Evolutionary conservation across 2,888 invertebrate species (phyloP), one percentile per base, ranked within the genome.

Genomic region (Harpalus rubripes): DNA sequence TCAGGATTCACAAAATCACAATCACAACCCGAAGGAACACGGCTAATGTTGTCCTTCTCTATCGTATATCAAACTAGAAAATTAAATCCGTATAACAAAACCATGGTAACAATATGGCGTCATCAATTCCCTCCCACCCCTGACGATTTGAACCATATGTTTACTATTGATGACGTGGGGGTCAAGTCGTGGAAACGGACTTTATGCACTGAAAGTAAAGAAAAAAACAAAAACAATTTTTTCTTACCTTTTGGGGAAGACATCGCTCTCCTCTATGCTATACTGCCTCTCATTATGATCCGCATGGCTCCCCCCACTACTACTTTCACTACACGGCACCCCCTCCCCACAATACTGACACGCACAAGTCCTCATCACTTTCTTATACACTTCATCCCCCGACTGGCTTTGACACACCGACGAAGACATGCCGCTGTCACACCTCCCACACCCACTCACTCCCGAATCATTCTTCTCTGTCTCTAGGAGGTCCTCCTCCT

Each of bases 401-500:
- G 89, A 18, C n/a, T 52, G 16, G 41, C 72, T 83, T 16, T 86
- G 79, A 82, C 74, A 85, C 22, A 91, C 89, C 4, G 91, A 91
- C 56, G 79, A 72, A 16, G 91, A 91, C 26, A 91, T 89, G 12
- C 91, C 91, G 88, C 93, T 93, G 87, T 93, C 93, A 88, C 93
- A 93, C 12, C 92, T 91, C 85, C 92, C 92, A 88, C 93, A 93
- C 78, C 92, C 92, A 58, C 92, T 92, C 22, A 92, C 87, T 0
- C 92, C 91, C 0, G 91, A 92, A 87, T 93, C 92, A 86, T 92
- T 91, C 56, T 91, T 91, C 87, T 93, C 93, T 85, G 90, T 90
- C 85, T 91, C 91, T 74, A 91, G 87, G 10, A 91, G 87, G 87
- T 91, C 89, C 86, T 91, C 91, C n/a, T 92, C 92, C 86, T 92